Percentiles rank a stretch among this genome's conserved stretches.
Conservation (phyloP, 2,797 vertebrate genomes). For the Sciurus carolinensis region DNA sequence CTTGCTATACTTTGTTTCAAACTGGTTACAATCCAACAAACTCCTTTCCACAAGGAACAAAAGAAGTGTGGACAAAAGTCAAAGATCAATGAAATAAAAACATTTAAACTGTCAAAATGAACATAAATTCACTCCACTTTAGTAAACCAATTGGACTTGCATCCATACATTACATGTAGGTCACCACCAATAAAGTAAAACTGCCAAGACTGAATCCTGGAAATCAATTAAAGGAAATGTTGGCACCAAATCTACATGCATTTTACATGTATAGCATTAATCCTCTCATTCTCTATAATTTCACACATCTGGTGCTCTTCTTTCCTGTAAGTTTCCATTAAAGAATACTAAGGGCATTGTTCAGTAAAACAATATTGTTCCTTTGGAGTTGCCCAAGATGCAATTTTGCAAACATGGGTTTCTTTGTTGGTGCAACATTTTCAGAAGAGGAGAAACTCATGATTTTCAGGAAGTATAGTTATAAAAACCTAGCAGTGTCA, state of each 20-base stretch:
- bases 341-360: conserved; percentile 49
- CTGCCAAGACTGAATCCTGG: background rate
- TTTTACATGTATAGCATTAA: conserved; percentile 55
- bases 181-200: background rate
- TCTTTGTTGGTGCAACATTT: background rate
- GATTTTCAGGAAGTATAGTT: background rate
- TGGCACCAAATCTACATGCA: conserved; percentile 49
- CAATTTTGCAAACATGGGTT: conserved; percentile 38
- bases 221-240: conserved; percentile 59
- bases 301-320: conserved; percentile 49
- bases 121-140: background rate
- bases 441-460: conserved; percentile 41
- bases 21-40: conserved; percentile 51
- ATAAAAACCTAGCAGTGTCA: background rate
- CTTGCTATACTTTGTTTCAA: background rate
- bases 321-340: conserved; percentile 35
- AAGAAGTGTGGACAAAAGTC: conserved; percentile 44
- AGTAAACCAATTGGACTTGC: conserved; percentile 20
- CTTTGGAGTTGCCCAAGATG: background rate
- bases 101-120: conserved; percentile 37
- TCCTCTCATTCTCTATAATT: conserved; percentile 61
- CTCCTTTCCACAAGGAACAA: background rate
- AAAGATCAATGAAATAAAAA: conserved; percentile 50
- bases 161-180: background rate
- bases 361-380: conserved; percentile 30